phyloP scores from a whole-genome alignment of 2,797 vertebrate genomes.

The Falco berigora region DNA sequence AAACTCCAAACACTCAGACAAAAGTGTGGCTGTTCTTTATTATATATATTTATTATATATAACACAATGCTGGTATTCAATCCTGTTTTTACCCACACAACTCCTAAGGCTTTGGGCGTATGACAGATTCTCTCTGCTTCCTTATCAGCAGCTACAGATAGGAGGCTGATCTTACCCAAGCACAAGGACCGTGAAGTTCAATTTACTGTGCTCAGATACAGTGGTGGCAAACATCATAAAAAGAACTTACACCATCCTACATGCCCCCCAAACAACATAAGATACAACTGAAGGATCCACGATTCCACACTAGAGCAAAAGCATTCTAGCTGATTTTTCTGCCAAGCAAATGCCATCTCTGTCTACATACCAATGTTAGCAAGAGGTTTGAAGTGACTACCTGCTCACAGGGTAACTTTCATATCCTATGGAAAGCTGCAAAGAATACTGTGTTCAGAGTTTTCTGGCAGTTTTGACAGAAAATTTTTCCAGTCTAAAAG shows the following conservation, averaged over 20 bases:
- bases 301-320: background rate
- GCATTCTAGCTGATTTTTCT: background rate
- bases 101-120: background rate
- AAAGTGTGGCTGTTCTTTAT: background rate
- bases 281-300: background rate
- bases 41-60: too few relatives aligned
- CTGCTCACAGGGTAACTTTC: background rate
- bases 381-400: background rate
- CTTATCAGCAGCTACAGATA: background rate
- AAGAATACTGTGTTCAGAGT: background rate
- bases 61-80: background rate
- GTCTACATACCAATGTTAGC: background rate
- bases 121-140: background rate
- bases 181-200: background rate
- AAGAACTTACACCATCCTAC: background rate
- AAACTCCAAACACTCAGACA: background rate
- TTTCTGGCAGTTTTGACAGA: background rate
- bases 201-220: background rate
- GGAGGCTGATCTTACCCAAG: background rate
- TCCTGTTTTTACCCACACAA: background rate
- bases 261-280: background rate
- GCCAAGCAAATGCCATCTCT: background rate
- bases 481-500: background rate
- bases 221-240: background rate
- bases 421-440: background rate